phyloP scores from a whole-genome alignment of 1,140 invertebrate genomes.

The Drosophila persimilis region DNA sequence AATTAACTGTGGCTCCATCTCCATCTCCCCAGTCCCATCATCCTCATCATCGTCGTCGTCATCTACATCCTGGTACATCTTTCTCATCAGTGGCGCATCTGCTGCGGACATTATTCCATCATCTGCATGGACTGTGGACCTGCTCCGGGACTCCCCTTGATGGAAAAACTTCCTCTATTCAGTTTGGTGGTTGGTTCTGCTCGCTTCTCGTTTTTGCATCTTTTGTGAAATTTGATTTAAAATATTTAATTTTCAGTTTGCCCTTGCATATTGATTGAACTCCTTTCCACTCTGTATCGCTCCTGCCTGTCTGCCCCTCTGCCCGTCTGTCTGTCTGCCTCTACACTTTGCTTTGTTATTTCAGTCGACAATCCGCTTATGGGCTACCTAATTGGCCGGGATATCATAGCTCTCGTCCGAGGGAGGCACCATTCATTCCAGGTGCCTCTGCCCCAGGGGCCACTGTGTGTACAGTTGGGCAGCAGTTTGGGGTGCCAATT shows the following conservation, averaged over 20 bases:
- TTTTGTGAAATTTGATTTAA: slow-evolving; percentile 51
- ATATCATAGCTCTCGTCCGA: not conserved
- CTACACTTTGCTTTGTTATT: slow-evolving; percentile 9
- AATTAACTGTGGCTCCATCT: slow-evolving; percentile 56
- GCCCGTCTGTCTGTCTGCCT: not conserved
- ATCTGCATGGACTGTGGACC: slow-evolving; percentile 31
- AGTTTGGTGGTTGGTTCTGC: slow-evolving; percentile 13
- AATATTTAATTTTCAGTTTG: slow-evolving; percentile 25
- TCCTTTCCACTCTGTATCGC: not conserved
- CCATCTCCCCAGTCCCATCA: slow-evolving; percentile 8
- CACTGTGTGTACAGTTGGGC: slow-evolving; percentile 1
- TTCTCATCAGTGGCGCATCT: slow-evolving; percentile 30
- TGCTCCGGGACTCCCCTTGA: not conserved
- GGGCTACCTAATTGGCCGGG: slow-evolving; percentile 13
- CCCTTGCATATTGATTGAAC: not conserved
- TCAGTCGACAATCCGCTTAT: slow-evolving; percentile 16
- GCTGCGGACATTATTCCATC: slow-evolving; percentile 54
- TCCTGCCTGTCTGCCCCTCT: not conserved
- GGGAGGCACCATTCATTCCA: not conserved
- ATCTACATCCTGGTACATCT: slow-evolving; percentile 5
- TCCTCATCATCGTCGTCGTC: slow-evolving; percentile 15
- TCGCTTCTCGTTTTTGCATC: slow-evolving; percentile 25
- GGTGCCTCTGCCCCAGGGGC: no score
- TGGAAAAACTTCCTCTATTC: slow-evolving; percentile 4
- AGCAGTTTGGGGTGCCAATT: slow-evolving; percentile 8